A percentile compares a stretch with the other conserved stretches of the same genome.
These are phyloP conservation scores for Anas bahamensis DNA, from an alignment of 2,797 vertebrate genomes.

Conservation along the genomic window DNA sequence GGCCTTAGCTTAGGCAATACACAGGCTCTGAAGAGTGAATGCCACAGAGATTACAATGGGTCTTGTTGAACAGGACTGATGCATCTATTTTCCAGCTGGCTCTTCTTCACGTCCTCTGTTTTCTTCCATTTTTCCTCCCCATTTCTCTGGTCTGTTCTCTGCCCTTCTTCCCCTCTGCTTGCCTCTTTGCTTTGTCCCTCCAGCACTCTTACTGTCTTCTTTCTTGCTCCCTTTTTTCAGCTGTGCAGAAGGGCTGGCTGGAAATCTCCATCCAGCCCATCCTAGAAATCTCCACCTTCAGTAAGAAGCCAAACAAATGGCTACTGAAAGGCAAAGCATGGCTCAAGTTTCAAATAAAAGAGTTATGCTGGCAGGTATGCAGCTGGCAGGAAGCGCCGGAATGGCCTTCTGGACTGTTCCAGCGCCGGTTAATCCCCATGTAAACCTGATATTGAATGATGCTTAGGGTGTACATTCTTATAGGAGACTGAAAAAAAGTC, in stretches of 20 bases:
- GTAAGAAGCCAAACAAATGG: not conserved
- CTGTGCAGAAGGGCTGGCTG: not conserved
- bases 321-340: not conserved
- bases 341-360: slow-evolving; percentile 20
- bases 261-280: too few species aligned
- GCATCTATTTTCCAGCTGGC: not conserved
- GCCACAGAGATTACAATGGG: not conserved
- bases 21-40: not conserved
- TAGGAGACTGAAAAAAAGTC: not conserved
- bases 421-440: not conserved
- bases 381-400: not conserved
- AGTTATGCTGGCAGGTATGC: not conserved
- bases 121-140: not conserved
- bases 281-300: not conserved
- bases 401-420: not conserved
- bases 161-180: not conserved
- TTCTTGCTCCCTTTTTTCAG: not conserved
- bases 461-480: slow-evolving; percentile 4
- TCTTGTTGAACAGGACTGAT: not conserved
- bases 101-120: not conserved
- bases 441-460: not conserved
- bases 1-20: not conserved
- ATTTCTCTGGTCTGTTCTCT: not conserved
- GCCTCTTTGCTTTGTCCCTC: not conserved
- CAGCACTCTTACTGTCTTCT: not conserved